Base-by-base conservation (phyloP, 2,113 vertebrate species). In the Alces alces region DNA sequence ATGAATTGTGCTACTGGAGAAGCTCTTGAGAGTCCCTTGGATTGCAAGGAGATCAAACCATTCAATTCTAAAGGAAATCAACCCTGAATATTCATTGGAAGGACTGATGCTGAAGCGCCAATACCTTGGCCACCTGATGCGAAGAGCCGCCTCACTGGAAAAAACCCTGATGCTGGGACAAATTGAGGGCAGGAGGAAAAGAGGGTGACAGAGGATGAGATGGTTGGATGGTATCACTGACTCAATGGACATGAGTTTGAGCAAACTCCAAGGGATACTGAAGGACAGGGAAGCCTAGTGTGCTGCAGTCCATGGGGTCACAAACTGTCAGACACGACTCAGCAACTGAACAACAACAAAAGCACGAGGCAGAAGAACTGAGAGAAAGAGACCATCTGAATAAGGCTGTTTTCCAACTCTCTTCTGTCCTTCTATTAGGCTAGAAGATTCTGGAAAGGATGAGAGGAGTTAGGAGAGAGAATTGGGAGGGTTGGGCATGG, bases 381-480 rank as follows among this genome's bases (percentile, higher is more conserved):
- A 76, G 80, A 60, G 76, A 82, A 45, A 3, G 64, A 85, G 91
- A 39, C n/a, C 45, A 39, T 21, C 45, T 55, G 78, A n/a, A 60
- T 45, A 23, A 30, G 50, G 12, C 27, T 76, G n/a, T 50, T 91
- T 57, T 70, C 47, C 47, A 88, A 21, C n/a, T 84, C 50, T 66
- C 23, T 47, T 23, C 6, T 60, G 13, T 57, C 47, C 43, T 86
- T 78, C 64, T 36, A 3, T 84, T 79, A 16, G 57, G 50, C 52
- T 73, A 17, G 73, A 88, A 98, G 70, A 43, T 91, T 97, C 85
- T 33, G 23, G 95, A 60, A 96, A 45, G 91, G 36, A 45, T 47
- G 39, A 70, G 47, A 85, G 7, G 87, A 13, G 4, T 36, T 45
- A 36, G n/a, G 70, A 70, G 57, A 80, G 66, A 36, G 88, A 90